A percentile compares a stretch with the other conserved stretches of the same genome.
These are phyloP conservation scores for Cricetomys ansorgei DNA, from an alignment of 2,113 vertebrate species.

Conservation along the genomic window DNA sequence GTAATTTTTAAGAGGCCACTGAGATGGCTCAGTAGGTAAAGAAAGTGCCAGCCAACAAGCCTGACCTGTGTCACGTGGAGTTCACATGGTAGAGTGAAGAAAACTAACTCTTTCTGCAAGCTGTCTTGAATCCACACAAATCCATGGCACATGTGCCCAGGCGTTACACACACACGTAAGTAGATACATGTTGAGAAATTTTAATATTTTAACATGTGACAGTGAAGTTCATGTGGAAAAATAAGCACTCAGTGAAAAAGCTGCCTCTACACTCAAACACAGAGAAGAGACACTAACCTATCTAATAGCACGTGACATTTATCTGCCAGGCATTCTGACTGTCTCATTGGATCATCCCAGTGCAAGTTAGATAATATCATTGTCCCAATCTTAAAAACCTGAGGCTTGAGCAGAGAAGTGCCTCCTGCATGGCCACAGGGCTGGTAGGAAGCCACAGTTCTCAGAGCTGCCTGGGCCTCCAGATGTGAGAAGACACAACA, in stretches of 20 bases:
- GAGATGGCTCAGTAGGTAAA: neutral
- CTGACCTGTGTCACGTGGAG: neutral
- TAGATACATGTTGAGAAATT: neutral
- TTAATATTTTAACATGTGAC: neutral
- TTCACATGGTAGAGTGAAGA: neutral
- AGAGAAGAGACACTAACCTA: neutral
- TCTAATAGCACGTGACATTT: neutral
- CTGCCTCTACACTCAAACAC: neutral
- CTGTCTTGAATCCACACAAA: neutral
- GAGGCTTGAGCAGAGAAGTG: neutral
- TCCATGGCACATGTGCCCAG: neutral
- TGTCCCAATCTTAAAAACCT: neutral
- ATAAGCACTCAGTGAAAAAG: neutral
- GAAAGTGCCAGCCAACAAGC: neutral
- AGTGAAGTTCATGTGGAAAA: neutral
- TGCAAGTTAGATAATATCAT: neutral
- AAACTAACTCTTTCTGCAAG: neutral
- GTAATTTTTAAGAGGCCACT: neutral
- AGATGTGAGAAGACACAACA: neutral
- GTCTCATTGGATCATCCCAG: neutral
- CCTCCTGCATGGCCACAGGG: neutral
- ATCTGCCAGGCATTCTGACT: neutral
- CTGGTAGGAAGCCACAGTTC: neutral
- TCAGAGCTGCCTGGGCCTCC: neutral
- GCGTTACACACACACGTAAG: neutral